phyloP scores from a whole-genome alignment of 1,140 invertebrate genomes.

The Philopotamus ludificatus region DNA sequence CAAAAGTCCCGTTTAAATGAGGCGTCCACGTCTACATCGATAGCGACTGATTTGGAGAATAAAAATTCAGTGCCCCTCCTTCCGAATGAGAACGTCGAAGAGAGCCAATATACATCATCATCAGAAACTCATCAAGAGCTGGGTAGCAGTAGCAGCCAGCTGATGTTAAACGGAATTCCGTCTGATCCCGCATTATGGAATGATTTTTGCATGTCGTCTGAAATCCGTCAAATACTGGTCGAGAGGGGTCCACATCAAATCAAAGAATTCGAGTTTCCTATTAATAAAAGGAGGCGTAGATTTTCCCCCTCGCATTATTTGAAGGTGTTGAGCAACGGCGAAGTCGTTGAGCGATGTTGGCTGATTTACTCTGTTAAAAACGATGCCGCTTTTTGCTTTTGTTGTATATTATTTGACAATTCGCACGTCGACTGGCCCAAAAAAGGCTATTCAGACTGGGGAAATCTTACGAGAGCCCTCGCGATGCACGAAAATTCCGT shows the following conservation, averaged over 20 bases:
- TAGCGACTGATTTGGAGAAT: too few relatives aligned
- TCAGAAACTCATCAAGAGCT: too few relatives aligned
- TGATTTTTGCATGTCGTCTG: too few relatives aligned
- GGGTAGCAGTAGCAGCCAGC: too few relatives aligned
- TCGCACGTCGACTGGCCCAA: background rate
- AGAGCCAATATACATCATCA: too few relatives aligned
- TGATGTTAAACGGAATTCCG: too few relatives aligned
- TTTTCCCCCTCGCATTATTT: background rate
- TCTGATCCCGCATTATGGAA: too few relatives aligned
- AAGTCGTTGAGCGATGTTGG: background rate
- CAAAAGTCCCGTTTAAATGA: too few relatives aligned
- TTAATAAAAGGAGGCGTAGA: background rate
- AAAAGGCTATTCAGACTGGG: background rate
- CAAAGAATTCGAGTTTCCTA: background rate
- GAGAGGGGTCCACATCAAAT: background rate
- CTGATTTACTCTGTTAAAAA: background rate
- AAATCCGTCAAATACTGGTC: too few relatives aligned
- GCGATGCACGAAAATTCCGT: background rate
- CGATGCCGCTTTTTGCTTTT: background rate
- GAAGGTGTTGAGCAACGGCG: background rate
- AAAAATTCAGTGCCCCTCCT: too few relatives aligned
- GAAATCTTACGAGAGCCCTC: background rate
- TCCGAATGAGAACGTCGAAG: too few relatives aligned
- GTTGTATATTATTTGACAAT: constrained; percentile 3
- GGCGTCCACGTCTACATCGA: too few relatives aligned